phyloP scores from a whole-genome alignment of 2,113 vertebrate genomes.

The Reinhardtius hippoglossoides region DNA sequence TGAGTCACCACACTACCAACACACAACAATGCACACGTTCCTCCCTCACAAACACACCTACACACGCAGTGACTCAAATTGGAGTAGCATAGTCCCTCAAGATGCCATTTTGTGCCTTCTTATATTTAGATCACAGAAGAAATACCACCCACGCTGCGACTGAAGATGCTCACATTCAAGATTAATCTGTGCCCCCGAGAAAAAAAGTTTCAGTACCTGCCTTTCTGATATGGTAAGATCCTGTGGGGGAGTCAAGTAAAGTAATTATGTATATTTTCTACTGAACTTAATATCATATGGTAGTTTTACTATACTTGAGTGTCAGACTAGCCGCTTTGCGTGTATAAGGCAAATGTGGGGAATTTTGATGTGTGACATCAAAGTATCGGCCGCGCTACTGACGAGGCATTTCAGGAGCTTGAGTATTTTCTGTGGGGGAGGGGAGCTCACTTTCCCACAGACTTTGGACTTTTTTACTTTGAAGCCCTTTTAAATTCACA shows the following conservation, averaged over 20 bases:
- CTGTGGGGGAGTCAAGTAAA: not conserved
- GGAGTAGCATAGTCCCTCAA: conserved; percentile 7
- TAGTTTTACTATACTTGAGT: too few relatives aligned
- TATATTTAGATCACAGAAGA: conserved; percentile 9
- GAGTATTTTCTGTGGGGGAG: too few relatives aligned
- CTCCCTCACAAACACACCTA: not conserved
- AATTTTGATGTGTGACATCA: too few relatives aligned
- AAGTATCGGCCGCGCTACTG: too few relatives aligned
- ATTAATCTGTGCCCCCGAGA: not conserved
- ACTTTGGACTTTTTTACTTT: too few relatives aligned
- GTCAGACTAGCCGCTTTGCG: too few relatives aligned
- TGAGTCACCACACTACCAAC: conserved; percentile 56
- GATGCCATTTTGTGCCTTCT: conserved; percentile 21
- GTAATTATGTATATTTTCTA: not conserved
- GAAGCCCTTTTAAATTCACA: too few relatives aligned
- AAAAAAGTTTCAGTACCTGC: not conserved
- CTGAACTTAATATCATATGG: too few relatives aligned
- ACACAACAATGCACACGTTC: conserved; percentile 31
- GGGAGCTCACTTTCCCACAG: too few relatives aligned
- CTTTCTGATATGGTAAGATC: not conserved
- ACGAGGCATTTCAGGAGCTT: too few relatives aligned
- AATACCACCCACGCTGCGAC: not conserved
- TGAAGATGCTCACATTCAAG: not conserved
- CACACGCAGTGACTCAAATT: conserved; percentile 29
- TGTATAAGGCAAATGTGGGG: too few relatives aligned